Evolutionary conservation across 2,113 vertebrate species (phyloP).

Genomic region (Pachycephala philippinensis): DNA sequence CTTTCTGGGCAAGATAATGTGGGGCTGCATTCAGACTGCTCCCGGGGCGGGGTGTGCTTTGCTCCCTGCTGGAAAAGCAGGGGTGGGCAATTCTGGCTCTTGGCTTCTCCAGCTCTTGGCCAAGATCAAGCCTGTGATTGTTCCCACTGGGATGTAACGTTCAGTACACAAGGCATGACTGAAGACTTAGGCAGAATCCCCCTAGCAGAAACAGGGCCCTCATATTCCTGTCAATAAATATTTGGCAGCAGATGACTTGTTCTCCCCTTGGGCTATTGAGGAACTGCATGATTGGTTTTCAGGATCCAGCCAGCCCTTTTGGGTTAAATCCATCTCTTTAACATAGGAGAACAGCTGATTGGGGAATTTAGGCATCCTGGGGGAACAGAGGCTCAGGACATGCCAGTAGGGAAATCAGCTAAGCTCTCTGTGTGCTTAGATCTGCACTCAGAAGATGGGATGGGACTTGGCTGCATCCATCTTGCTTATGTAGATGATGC

Average conservation of each 20-base stretch:
- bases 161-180: background rate
- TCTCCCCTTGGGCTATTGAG: background rate
- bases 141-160: fast-evolving
- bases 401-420: background rate
- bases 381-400: background rate
- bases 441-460: background rate
- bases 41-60: background rate
- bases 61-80: background rate
- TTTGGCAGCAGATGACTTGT: background rate
- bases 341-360: background rate
- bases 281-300: background rate
- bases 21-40: background rate
- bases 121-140: background rate
- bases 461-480: background rate
- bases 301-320: background rate
- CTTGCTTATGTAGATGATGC: slow-evolving; percentile 30
- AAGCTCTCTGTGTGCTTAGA: slow-evolving; percentile 2
- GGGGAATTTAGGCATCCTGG: background rate
- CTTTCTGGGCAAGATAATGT: background rate
- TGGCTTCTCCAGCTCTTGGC: background rate
- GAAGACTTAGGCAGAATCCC: background rate
- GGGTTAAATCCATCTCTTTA: background rate
- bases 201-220: background rate
- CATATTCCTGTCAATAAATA: background rate
- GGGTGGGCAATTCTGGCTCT: background rate